A percentile compares a stretch with the other conserved stretches of the same genome.
Evolutionary conservation across 2,113 vertebrate species (phyloP).

Genomic region (Solenodon paradoxus): DNA sequence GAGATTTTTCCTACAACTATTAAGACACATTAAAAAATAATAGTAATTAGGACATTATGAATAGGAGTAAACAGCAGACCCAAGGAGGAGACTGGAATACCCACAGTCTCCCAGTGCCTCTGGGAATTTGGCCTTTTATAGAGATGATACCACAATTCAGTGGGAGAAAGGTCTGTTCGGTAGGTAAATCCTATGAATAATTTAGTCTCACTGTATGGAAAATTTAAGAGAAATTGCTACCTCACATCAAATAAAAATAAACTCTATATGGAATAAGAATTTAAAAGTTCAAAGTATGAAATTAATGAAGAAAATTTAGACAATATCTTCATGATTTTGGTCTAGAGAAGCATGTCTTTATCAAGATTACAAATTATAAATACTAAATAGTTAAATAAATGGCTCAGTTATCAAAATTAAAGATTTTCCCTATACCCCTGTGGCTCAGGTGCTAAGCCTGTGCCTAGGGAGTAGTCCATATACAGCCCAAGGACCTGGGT

Average conservation of each 20-base stretch:
- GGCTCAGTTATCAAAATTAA: background rate
- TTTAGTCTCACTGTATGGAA: background rate
- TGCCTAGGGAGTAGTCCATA: no score
- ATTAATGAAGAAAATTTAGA: background rate
- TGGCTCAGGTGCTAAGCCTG: no score
- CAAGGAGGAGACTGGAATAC: background rate
- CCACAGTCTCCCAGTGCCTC: background rate
- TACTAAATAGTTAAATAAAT: background rate
- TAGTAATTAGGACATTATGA: background rate
- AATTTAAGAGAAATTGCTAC: background rate
- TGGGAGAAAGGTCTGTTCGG: background rate
- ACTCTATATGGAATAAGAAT: background rate
- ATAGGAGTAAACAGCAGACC: background rate
- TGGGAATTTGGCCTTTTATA: background rate
- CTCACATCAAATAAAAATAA: background rate
- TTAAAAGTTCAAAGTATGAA: conserved; percentile 4
- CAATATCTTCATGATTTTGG: background rate
- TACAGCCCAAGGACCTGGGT: no score
- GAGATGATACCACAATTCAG: background rate
- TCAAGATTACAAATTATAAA: background rate
- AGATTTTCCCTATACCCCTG: background rate
- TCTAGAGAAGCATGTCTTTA: background rate
- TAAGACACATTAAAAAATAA: background rate
- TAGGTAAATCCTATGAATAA: background rate
- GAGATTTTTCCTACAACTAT: background rate